Evolutionary conservation across 2,888 invertebrate genomes (phyloP), one percentile per base, ranked within the genome.

Genomic region (Drosophila gaucha): DNA sequence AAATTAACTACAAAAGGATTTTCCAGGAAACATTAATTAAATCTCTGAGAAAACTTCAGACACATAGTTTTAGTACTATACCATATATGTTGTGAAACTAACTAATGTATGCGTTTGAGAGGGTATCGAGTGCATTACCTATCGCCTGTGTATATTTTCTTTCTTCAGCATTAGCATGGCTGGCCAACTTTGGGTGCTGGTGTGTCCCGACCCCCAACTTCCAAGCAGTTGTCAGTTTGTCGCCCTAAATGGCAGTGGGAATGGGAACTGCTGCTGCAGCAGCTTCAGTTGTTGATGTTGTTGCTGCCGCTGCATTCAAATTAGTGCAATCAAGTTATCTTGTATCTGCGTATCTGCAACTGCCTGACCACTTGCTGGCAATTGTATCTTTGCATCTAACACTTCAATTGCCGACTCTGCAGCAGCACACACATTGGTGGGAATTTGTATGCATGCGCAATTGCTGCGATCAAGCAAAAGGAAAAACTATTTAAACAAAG

Each of bases 301-400:
- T 26, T 49, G 47, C n/a, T 43, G 38, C 31, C 49, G 43, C 16
- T 54, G 63, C 67, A 75, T 54, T 83, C 80, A 89, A 89, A 89
- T 89, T 88, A 89, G 88, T 86, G 83, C 86, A 88, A 88, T 88
- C 87, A 88, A 87, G 83, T 88, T 86, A 87, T 87, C 83, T 84
- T 80, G 78, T 76, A 75, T 71, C 66, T 78, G 76, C 73, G 68
- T 69, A 71, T 59, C 82, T 79, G 77, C 50, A 50, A 66, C 47
- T 33, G 55, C 43, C 28, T 39, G 59, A 56, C 79, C 79, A 82
- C 79, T 78, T 80, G 74, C 67, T 69, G 79, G 77, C 79, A 83
- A 79, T 86, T 86, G 82, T 83, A 69, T 84, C 74, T 86, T 79
- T 86, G 80, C 44, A 86, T 82, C 85, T 86, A 85, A 85, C 83